phyloP scores from a whole-genome alignment of 1,140 invertebrate species.

The Leucophenga varia region DNA sequence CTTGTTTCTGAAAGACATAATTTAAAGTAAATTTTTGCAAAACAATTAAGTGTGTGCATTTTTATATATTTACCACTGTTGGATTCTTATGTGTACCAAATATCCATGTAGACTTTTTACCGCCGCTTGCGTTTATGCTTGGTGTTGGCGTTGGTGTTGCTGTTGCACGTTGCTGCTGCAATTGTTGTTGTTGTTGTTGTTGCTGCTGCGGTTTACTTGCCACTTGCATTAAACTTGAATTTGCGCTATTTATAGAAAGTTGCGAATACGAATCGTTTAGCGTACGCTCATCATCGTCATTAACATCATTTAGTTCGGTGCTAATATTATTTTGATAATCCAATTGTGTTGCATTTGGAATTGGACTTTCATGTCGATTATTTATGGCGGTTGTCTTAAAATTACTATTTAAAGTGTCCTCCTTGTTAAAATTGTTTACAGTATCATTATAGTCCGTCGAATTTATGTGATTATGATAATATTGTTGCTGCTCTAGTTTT shows the following conservation, averaged over 20 bases:
- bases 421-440: background rate
- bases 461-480: background rate
- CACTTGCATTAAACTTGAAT: no score
- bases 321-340: constrained; percentile 41
- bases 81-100: constrained; percentile 66
- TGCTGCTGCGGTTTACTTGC: constrained; percentile 5
- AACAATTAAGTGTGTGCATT: background rate
- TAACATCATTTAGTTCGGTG: constrained; percentile 5
- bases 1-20: constrained; percentile 31
- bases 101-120: constrained; percentile 58
- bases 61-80: constrained; percentile 57
- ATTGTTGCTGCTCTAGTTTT: no score
- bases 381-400: constrained; percentile 41
- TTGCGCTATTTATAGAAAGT: no score
- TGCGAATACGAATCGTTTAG: background rate
- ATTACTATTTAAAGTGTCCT: constrained; percentile 41
- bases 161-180: no score
- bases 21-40: constrained; percentile 2
- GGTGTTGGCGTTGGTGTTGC: no score
- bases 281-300: background rate
- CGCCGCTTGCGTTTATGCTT: constrained; percentile 3
- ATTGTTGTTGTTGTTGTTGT: no score
- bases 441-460: background rate
- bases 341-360: no score
- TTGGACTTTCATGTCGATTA: constrained; percentile 2